Base-by-base conservation (phyloP, 64 coral and sea anemone species). In the Actinia tenebrosa region DNA sequence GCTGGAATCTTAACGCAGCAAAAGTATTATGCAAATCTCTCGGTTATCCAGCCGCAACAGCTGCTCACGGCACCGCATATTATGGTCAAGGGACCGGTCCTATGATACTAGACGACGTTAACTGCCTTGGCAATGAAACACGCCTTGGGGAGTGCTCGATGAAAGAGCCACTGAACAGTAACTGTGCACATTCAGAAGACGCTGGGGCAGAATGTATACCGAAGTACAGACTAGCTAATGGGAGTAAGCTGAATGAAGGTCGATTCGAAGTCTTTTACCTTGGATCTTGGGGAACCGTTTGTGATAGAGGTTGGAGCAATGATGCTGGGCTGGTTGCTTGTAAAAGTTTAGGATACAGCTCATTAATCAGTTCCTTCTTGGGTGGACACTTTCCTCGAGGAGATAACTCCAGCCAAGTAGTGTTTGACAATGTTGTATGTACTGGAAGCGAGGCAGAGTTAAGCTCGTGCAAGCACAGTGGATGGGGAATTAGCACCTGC, bases 261-360 rank as follows among this genome's bases (percentile, higher is more conserved):
- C 86, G 90, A 53, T 61, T 92, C 4, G 90, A 92, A 78, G 86
- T 92, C 43, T 53, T 44, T 15, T 56, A 92, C 26, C 7, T 20
- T 23, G 90, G 86, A 16, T 17, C 26, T 5, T 92, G 90, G 86
- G 90, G 90, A 37, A 83, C 90, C 16, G 80, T 92, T 1, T 92
- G 90, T 62, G 63, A 92, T 7, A 53, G 53, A 25, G 56, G 54
- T n/a, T 88, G 86, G 86, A 53, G 83, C 53, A n/a, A 75, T 58
- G 80, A 83, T 44, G 85, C 79, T 16, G 85, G 60, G 3, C 82
- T 64, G 56, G 85, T 92, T 30, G 90, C 87, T 59, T 92, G 90
- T 68, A 43, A 58, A 19, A 86, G 83, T 78, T 52, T 92, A 16
- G 86, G 86, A 45, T 92, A 80, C 75, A 72, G 53, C 66, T 25